Conservation (phyloP, 2,888 invertebrate species). For the Piscicola geometra region DNA sequence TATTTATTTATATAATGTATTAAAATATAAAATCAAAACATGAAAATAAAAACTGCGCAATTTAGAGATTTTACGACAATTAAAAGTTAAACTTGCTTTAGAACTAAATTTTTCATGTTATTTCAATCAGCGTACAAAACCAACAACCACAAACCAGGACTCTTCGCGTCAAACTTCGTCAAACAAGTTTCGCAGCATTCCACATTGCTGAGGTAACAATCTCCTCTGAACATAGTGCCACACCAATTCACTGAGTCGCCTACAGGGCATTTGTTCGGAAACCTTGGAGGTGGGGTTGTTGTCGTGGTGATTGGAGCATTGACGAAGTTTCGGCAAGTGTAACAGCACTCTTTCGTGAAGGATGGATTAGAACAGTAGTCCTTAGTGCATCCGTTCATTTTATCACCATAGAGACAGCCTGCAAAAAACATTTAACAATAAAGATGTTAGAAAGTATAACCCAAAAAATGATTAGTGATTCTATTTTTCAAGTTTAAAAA, state of each 20-base stretch:
- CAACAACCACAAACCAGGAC: too few relatives aligned
- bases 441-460: too few relatives aligned
- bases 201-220: conserved; percentile 3
- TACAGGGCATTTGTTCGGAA: background rate
- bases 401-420: conserved; percentile 28
- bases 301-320: background rate
- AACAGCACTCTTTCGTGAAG: conserved; percentile 32
- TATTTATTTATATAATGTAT: too few relatives aligned
- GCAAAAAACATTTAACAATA: background rate
- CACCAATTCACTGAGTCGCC: conserved; percentile 31
- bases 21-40: too few relatives aligned
- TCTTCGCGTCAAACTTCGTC: background rate
- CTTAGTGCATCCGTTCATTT: background rate
- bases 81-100: too few relatives aligned
- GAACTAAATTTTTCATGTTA: too few relatives aligned
- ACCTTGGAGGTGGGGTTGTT: background rate
- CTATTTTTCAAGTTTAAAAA: too few relatives aligned
- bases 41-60: too few relatives aligned
- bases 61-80: too few relatives aligned
- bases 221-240: background rate
- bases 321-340: conserved; percentile 25
- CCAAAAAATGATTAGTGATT: too few relatives aligned
- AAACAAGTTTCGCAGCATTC: conserved; percentile 3
- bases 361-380: conserved; percentile 30
- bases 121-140: too few relatives aligned